phyloP scores from a whole-genome alignment of 2,797 vertebrate genomes.

The Gadopsis bispinosus region DNA sequence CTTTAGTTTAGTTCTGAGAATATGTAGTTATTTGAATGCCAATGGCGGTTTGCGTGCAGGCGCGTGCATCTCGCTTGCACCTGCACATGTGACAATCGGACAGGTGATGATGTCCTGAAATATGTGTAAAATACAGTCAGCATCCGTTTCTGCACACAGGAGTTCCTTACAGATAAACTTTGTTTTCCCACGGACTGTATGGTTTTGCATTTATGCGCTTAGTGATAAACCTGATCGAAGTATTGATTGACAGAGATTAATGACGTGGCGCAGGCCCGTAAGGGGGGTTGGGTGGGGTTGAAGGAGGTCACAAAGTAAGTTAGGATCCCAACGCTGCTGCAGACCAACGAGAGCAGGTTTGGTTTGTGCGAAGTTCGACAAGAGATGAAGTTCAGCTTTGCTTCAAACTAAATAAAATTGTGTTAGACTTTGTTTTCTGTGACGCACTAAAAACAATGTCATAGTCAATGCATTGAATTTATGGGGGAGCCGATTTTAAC shows the following conservation, averaged over 20 bases:
- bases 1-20: background rate
- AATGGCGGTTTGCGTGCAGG: background rate
- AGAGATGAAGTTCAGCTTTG: constrained; percentile 24
- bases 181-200: constrained; percentile 84
- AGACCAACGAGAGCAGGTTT: constrained; percentile 36
- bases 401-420: background rate
- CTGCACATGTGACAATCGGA: constrained; percentile 9
- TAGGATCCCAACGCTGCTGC: constrained; percentile 69
- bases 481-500: no score
- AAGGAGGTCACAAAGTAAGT: constrained; percentile 85
- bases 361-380: constrained; percentile 38
- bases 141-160: constrained; percentile 37
- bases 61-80: background rate
- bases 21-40: background rate
- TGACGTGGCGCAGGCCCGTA: constrained; percentile 76
- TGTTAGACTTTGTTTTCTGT: background rate
- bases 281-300: constrained; percentile 41
- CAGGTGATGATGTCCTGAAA: constrained; percentile 14
- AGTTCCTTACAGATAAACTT: constrained; percentile 73
- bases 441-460: background rate
- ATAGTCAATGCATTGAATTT: background rate
- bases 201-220: constrained; percentile 83
- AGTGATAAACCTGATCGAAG: constrained; percentile 87
- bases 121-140: constrained; percentile 30
- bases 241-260: constrained; percentile 90